Conservation (phyloP, 1,140 invertebrate genomes). For the Pentalonia nigronervosa region DNA sequence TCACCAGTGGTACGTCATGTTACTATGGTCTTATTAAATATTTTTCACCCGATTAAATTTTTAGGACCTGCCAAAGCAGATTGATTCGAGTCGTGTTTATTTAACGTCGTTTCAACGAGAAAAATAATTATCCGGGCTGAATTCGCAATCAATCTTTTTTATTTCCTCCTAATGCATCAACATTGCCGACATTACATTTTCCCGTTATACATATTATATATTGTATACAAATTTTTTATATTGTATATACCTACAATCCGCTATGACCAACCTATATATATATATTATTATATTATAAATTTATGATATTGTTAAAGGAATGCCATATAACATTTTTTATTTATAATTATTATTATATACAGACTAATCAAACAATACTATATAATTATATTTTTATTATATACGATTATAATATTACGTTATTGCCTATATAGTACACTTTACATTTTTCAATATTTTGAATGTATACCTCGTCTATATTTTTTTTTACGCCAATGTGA, state of each 20-base stretch:
- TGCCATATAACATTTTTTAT: slow-evolving; percentile 48
- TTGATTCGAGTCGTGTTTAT: no score
- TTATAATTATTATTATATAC: background rate
- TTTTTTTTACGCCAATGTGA: background rate
- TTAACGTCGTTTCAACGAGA: no score
- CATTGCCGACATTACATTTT: background rate
- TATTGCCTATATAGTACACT: background rate
- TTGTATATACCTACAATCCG: background rate
- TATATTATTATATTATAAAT: background rate
- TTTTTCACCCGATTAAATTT: no score
- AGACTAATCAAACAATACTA: slow-evolving; percentile 39
- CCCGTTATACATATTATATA: background rate
- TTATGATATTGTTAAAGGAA: slow-evolving; percentile 34
- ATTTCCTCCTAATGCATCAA: background rate
- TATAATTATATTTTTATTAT: background rate
- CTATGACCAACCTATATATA: background rate
- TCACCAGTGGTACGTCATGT: no score
- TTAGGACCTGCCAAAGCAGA: no score
- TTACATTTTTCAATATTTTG: background rate
- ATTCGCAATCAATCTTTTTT: background rate
- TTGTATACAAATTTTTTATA: no score
- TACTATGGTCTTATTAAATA: no score
- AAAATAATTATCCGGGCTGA: no score
- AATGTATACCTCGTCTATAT: background rate
- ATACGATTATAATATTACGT: slow-evolving; percentile 8